Evolutionary conservation across 2,888 invertebrate genomes (phyloP).

Genomic region (Acleris laterana): DNA sequence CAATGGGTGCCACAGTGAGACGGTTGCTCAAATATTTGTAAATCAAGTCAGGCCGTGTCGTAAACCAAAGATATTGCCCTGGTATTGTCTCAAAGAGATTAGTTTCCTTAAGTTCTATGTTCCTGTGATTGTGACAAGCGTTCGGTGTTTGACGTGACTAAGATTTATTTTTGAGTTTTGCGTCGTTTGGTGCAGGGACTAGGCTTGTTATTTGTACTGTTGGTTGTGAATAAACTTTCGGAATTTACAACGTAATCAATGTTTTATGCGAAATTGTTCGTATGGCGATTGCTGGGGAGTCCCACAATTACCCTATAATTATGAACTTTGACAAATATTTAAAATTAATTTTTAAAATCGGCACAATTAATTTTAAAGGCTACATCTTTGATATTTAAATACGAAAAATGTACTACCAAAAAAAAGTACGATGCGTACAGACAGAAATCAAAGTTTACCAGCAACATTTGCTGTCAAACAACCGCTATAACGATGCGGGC

Average conservation of each 20-base stretch:
- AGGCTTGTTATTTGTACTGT: neutral
- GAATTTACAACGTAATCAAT: no score
- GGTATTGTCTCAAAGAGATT: conserved; percentile 80
- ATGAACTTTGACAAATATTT: no score
- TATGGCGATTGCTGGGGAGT: no score
- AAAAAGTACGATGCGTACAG: conserved; percentile 12
- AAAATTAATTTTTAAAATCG: neutral
- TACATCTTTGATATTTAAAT: neutral
- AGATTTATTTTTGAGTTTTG: conserved; percentile 1
- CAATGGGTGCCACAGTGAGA: conserved; percentile 66
- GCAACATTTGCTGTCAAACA: conserved; percentile 60
- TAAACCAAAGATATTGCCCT: conserved; percentile 78
- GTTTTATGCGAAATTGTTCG: neutral
- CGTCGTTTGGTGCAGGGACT: neutral
- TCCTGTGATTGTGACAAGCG: conserved; percentile 50
- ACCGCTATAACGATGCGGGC: conserved; percentile 70
- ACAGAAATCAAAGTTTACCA: conserved; percentile 46
- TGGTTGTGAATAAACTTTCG: no score
- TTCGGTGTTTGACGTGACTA: conserved; percentile 27
- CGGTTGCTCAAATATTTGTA: conserved; percentile 78
- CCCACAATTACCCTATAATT: no score
- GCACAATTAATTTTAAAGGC: neutral
- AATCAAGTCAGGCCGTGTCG: conserved; percentile 68
- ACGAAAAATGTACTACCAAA: neutral
- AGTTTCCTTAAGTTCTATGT: conserved; percentile 70